Conservation (phyloP, 1,140 invertebrate genomes). For the Trypoxylus dichotomus region DNA sequence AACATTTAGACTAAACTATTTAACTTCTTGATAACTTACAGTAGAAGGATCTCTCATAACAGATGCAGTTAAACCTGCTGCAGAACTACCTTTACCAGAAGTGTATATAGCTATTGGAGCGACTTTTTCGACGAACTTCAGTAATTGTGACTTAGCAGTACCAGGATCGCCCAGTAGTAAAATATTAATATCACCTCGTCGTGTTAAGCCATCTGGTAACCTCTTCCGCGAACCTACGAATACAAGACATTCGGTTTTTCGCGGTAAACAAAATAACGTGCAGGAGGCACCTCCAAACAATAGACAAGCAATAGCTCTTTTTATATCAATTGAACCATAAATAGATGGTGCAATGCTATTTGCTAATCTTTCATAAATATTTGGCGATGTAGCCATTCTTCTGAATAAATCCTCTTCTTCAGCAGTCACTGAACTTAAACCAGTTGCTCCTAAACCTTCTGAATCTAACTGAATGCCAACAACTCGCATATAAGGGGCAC, state of each 20-base stretch:
- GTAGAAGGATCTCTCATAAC: slow-evolving; percentile 91
- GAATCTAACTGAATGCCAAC: slow-evolving; percentile 88
- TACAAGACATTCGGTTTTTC: not conserved
- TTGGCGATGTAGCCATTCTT: slow-evolving; percentile 77
- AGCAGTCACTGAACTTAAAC: slow-evolving; percentile 60
- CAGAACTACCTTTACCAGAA: slow-evolving; percentile 98
- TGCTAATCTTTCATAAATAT: slow-evolving; percentile 89
- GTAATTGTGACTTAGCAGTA: slow-evolving; percentile 96
- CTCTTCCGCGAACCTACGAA: slow-evolving; percentile 73
- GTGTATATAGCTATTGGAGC: slow-evolving; percentile 97
- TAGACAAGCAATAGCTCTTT: slow-evolving; percentile 95
- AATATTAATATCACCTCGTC: slow-evolving; percentile 97
- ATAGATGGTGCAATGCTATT: slow-evolving; percentile 97
- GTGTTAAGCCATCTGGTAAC: slow-evolving; percentile 91
- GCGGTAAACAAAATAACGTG: not conserved
- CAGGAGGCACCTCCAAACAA: slow-evolving; percentile 80
- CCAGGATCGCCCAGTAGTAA: slow-evolving; percentile 96
- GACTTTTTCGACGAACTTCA: slow-evolving; percentile 97
- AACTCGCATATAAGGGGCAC: slow-evolving; percentile 92
- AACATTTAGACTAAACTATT: not conserved
- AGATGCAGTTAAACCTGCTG: slow-evolving; percentile 97
- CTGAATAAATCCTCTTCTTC: slow-evolving; percentile 94
- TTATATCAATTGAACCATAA: slow-evolving; percentile 92
- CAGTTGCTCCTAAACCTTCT: slow-evolving; percentile 72
- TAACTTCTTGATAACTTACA: slow-evolving; percentile 59